phyloP scores from a whole-genome alignment of 1,140 invertebrate species.

The Ptiloglossa arizonensis region DNA sequence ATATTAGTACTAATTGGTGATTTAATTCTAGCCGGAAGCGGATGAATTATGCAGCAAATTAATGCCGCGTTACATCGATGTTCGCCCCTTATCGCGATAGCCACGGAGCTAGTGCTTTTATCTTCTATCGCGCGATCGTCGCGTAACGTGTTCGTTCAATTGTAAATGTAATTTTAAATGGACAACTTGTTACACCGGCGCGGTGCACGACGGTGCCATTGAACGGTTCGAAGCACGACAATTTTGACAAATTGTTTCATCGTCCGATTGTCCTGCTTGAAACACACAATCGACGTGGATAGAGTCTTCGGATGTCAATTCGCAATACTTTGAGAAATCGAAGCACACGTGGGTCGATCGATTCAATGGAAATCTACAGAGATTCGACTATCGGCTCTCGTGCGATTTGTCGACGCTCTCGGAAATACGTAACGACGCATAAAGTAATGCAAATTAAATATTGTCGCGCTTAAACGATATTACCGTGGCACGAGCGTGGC shows the following conservation, averaged over 20 bases:
- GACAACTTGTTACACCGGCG: no score
- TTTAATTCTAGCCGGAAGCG: conserved; percentile 50
- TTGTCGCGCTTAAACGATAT: background rate
- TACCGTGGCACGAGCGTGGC: background rate
- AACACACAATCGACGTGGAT: no score
- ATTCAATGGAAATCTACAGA: no score
- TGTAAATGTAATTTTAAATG: no score
- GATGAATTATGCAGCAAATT: conserved; percentile 36
- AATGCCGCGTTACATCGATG: conserved; percentile 33
- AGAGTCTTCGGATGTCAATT: no score
- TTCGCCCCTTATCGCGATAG: conserved; percentile 38
- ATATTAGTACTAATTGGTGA: conserved; percentile 53
- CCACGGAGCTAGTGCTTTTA: background rate
- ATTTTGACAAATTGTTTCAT: no score
- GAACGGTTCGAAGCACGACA: no score
- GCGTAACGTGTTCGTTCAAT: conserved; percentile 11
- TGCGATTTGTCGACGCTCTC: background rate
- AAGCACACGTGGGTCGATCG: no score
- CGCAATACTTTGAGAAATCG: no score
- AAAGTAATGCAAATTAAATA: conserved; percentile 35
- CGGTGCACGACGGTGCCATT: background rate
- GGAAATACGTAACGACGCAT: background rate
- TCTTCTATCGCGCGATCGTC: conserved; percentile 7
- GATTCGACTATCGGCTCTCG: no score
- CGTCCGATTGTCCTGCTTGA: no score